These are phyloP conservation scores for Drosophila eohydei DNA, from an alignment of 2,888 invertebrate species.

Conservation along the genomic window DNA sequence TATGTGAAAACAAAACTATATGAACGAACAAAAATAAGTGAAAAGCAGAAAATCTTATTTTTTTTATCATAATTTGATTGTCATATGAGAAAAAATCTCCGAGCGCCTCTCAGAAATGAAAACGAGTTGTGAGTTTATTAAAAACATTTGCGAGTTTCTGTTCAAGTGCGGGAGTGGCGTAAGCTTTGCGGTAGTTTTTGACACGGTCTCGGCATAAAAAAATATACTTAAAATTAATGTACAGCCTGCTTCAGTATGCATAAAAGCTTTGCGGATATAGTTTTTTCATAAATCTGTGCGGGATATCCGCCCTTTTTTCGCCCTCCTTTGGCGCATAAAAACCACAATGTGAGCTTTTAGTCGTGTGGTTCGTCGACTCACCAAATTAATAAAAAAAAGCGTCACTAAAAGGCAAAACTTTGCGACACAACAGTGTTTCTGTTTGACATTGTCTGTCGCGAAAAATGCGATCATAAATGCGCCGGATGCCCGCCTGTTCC, in stretches of 20 bases:
- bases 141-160: slow-evolving; percentile 33
- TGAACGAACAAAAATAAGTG: too few species aligned
- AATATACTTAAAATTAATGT: slow-evolving; percentile 47
- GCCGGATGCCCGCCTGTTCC: background rate
- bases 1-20: background rate
- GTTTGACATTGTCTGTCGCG: slow-evolving; percentile 46
- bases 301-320: slow-evolving; percentile 39
- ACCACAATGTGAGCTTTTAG: slow-evolving; percentile 59
- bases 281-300: slow-evolving; percentile 49
- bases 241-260: slow-evolving; percentile 6
- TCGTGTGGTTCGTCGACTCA: background rate
- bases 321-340: slow-evolving; percentile 31
- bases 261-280: slow-evolving; percentile 28
- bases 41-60: too few species aligned
- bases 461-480: slow-evolving; percentile 68
- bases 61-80: background rate
- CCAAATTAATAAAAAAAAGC: slow-evolving; percentile 56
- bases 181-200: slow-evolving; percentile 18
- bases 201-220: slow-evolving; percentile 19
- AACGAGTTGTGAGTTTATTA: slow-evolving; percentile 5
- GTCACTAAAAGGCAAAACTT: slow-evolving; percentile 35
- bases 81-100: background rate
- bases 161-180: background rate
- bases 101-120: too few species aligned
- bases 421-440: slow-evolving; percentile 18